These are phyloP conservation scores for Antrozous pallidus DNA, from an alignment of 2,797 vertebrate species.

Conservation along the genomic window DNA sequence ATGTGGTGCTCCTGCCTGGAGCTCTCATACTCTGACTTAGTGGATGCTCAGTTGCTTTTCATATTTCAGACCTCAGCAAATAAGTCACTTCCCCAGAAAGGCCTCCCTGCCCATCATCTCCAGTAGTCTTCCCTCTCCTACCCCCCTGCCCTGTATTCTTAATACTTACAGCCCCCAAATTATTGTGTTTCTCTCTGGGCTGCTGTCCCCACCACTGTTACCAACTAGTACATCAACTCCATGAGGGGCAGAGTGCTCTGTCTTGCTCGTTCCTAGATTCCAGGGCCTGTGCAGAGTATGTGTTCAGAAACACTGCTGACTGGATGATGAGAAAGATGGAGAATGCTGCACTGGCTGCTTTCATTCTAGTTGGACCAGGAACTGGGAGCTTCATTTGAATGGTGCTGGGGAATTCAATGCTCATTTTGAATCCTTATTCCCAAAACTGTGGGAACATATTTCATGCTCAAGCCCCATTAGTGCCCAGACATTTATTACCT, in stretches of 20 bases:
- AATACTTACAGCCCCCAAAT: accelerated
- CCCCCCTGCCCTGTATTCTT: neutral
- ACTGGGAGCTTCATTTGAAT: neutral
- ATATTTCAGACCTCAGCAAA: neutral
- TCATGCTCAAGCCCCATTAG: constrained; percentile 66
- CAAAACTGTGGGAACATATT: constrained; percentile 61
- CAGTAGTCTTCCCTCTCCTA: accelerated
- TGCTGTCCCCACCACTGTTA: accelerated
- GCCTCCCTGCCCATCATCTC: neutral
- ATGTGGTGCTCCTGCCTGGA: accelerated
- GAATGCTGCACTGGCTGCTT: constrained; percentile 24
- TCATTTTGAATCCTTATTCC: constrained; percentile 44
- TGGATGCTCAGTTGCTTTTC: neutral
- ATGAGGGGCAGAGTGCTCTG: accelerated
- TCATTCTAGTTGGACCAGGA: neutral
- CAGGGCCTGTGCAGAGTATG: accelerated
- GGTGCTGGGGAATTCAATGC: neutral
- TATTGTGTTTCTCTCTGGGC: neutral
- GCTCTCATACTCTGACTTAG: neutral
- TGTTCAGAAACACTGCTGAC: neutral
- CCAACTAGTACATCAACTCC: accelerated
- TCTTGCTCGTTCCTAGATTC: neutral
- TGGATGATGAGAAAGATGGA: neutral
- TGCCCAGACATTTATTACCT: constrained; percentile 70
- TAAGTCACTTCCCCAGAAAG: neutral